Evolutionary conservation across 2,888 invertebrate genomes (phyloP), one percentile per base, ranked within the genome.

Genomic region (Chrysolina oricalcia): DNA sequence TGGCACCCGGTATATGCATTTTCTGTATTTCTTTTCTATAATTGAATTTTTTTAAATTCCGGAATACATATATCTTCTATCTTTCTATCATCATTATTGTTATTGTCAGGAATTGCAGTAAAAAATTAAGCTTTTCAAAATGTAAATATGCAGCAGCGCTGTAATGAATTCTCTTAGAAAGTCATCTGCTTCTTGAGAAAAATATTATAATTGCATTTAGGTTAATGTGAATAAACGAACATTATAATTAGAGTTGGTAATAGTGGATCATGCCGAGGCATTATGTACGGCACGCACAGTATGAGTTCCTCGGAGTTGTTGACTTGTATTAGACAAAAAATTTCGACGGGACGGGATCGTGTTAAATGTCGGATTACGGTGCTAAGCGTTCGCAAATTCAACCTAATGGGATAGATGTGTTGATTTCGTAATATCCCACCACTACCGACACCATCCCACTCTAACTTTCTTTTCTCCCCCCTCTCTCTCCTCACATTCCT

Each of bases 291-390:
- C 56, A 56, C 23, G n/a, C n/a, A n/a, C n/a, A 21, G 21, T 56
- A 56, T 56, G 23, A 56, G 15, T 56, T 56, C 56, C 56, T 56
- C 62, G 56, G 65, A 74, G 70, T 75, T 75, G 77, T 78, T 75
- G 75, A 75, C 75, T 73, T 75, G 75, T 73, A 73, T 76, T 76
- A 64, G 75, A 74, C 75, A 70, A 70, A 77, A 73, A 78, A n/a
- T n/a, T n/a, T 75, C 77, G 73, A 78, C 66, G 71, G 64, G 73
- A 46, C 69, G 67, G 64, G 59, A 65, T 75, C 75, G 75, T 72
- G 74, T 75, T 71, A 73, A 72, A 75, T 71, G 73, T 75, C 70
- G 68, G 75, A 70, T 73, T 73, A 71, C 67, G 65, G 70, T 68
- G 72, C 68, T 76, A 76, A 74, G 76, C 73, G 73, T 71, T 76